Conservation (phyloP, 2,113 vertebrate species). For the Cygnus atratus region DNA sequence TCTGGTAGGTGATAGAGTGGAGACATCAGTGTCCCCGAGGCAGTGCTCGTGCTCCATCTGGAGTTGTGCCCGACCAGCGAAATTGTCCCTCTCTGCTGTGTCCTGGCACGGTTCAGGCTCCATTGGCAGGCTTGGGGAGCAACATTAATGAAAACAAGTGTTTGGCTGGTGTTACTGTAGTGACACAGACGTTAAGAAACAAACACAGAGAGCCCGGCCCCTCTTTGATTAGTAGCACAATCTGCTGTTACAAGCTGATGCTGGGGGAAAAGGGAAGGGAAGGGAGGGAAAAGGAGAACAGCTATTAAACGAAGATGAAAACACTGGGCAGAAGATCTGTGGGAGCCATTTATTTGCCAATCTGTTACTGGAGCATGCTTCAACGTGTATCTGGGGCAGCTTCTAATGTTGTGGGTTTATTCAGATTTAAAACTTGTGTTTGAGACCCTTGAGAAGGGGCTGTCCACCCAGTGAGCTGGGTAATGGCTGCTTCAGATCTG, state of each 20-base stretch:
- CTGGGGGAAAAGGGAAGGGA: not conserved
- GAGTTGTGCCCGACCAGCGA: accelerated
- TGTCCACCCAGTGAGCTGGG: not conserved
- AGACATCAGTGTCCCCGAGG: not conserved
- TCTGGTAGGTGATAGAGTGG: not conserved
- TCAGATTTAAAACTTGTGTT: not conserved
- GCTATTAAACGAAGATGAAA: not conserved
- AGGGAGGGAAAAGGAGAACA: not conserved
- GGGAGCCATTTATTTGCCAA: not conserved
- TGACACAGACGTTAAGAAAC: not conserved
- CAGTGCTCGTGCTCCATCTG: not conserved
- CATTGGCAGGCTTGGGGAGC: not conserved
- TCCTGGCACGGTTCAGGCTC: not conserved
- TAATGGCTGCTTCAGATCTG: not conserved
- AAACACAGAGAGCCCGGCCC: not conserved
- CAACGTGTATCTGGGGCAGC: not conserved
- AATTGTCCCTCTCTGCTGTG: not conserved
- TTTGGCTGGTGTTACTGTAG: not conserved
- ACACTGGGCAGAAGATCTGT: not conserved
- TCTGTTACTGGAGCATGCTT: not conserved
- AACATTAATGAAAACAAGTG: not conserved
- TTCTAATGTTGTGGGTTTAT: not conserved
- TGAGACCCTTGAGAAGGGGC: not conserved
- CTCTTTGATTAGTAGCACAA: not conserved
- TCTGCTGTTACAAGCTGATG: constrained; percentile 30